A percentile compares a stretch with the other conserved stretches of the same genome.
Conservation (phyloP, 2,797 vertebrate genomes). For the Vipera latastei region DNA sequence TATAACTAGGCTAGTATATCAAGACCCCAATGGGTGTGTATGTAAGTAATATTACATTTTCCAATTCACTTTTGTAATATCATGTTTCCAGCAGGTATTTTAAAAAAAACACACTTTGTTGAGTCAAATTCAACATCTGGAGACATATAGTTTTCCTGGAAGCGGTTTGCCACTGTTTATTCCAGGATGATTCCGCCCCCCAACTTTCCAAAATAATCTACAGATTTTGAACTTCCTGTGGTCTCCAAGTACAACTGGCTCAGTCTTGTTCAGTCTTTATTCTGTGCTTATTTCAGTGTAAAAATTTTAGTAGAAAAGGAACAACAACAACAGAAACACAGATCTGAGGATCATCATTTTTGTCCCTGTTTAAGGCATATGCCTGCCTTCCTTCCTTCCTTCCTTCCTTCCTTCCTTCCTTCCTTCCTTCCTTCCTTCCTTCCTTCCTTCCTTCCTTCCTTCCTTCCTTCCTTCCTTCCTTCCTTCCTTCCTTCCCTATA, state of each 20-base stretch:
- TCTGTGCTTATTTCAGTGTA: not conserved
- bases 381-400: too few relatives aligned
- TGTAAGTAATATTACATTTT: not conserved
- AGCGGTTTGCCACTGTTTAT: not conserved
- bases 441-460: too few relatives aligned
- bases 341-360: not conserved
- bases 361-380: conserved; percentile 2
- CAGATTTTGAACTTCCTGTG: not conserved
- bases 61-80: not conserved
- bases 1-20: not conserved
- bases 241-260: not conserved
- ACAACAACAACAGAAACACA: not conserved
- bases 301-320: not conserved
- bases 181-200: not conserved
- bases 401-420: too few relatives aligned
- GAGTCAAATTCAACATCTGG: not conserved
- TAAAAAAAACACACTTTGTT: not conserved
- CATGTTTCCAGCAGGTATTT: not conserved
- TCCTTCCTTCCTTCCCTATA: not conserved
- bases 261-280: not conserved
- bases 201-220: not conserved
- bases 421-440: too few relatives aligned
- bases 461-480: not conserved
- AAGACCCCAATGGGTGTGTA: not conserved
- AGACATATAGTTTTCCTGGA: not conserved